Evolutionary conservation across 1,140 invertebrate species (phyloP).

Genomic region (Drosophila busckii): DNA sequence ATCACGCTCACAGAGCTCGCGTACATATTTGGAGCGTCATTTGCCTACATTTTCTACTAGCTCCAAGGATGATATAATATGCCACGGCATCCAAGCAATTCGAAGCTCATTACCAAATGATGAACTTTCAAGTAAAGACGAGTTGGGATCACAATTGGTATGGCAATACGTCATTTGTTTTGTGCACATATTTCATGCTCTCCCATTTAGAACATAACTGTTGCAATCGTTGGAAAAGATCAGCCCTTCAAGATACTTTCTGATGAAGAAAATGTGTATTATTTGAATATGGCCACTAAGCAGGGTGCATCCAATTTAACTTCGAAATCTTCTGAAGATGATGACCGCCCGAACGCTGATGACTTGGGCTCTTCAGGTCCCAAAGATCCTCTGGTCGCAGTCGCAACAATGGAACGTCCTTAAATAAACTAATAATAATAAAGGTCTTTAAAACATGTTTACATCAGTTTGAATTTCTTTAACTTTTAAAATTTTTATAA

Average conservation of each 20-base stretch:
- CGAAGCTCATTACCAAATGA: constrained; percentile 97
- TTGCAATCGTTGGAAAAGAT: constrained; percentile 83
- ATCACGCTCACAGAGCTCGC: constrained; percentile 97
- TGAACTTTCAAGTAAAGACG: constrained; percentile 79
- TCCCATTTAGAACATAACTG: constrained; percentile 40
- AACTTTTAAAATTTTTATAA: too few species aligned
- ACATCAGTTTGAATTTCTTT: too few species aligned
- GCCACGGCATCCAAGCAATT: constrained; percentile 95
- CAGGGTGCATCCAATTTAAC: background rate
- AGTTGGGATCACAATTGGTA: constrained; percentile 43
- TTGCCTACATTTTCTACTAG: constrained; percentile 87
- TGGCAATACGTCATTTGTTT: background rate
- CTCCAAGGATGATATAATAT: constrained; percentile 91
- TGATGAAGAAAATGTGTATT: constrained; percentile 86
- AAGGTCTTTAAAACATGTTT: too few species aligned
- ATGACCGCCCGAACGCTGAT: constrained; percentile 19
- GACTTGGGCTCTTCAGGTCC: background rate
- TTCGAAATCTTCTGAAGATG: constrained; percentile 7
- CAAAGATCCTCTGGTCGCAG: constrained; percentile 19
- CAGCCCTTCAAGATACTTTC: constrained; percentile 89
- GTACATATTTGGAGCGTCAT: constrained; percentile 98
- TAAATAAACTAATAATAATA: too few species aligned
- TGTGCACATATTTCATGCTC: background rate
- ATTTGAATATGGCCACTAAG: constrained; percentile 78
- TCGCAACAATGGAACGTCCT: constrained; percentile 26